Evolutionary conservation across 2,888 invertebrate genomes (phyloP).

Genomic region (Geotrupes spiniger): DNA sequence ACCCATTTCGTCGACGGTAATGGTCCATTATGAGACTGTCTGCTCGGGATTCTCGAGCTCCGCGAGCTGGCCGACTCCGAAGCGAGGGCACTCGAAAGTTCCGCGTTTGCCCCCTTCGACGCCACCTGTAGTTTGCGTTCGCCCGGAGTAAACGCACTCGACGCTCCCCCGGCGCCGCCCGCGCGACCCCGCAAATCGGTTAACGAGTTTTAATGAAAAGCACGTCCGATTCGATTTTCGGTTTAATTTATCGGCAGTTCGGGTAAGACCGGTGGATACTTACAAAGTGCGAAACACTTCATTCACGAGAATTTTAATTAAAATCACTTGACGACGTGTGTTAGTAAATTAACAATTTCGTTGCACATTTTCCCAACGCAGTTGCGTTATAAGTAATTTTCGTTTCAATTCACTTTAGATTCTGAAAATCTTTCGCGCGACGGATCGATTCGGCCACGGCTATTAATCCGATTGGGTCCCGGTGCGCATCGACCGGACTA

Average conservation of each 20-base stretch:
- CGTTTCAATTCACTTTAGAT: too few relatives aligned
- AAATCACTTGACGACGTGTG: too few relatives aligned
- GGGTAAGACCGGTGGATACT: not conserved
- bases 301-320: too few relatives aligned
- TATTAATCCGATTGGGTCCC: too few relatives aligned
- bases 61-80: conserved; percentile 6
- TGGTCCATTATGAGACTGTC: conserved; percentile 35
- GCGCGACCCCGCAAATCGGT: conserved; percentile 14
- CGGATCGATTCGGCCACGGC: too few relatives aligned
- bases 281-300: too few relatives aligned
- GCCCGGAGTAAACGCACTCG: conserved; percentile 8
- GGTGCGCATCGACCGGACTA: too few relatives aligned
- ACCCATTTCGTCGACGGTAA: conserved; percentile 36
- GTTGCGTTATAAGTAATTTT: too few relatives aligned
- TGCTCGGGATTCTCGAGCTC: conserved; percentile 20
- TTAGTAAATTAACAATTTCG: too few relatives aligned
- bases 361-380: too few relatives aligned
- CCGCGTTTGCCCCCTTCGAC: conserved; percentile 11
- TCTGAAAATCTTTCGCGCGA: too few relatives aligned
- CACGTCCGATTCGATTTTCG: conserved; percentile 12
- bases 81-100: not conserved
- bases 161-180: conserved; percentile 5
- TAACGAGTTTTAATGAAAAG: conserved; percentile 22
- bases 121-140: conserved; percentile 33
- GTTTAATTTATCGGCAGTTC: not conserved